Percentiles rank a stretch among this genome's conserved stretches.
Evolutionary conservation across 92 coral and sea anemone genomes (phyloP).

Genomic region (Palythoa grandis): DNA sequence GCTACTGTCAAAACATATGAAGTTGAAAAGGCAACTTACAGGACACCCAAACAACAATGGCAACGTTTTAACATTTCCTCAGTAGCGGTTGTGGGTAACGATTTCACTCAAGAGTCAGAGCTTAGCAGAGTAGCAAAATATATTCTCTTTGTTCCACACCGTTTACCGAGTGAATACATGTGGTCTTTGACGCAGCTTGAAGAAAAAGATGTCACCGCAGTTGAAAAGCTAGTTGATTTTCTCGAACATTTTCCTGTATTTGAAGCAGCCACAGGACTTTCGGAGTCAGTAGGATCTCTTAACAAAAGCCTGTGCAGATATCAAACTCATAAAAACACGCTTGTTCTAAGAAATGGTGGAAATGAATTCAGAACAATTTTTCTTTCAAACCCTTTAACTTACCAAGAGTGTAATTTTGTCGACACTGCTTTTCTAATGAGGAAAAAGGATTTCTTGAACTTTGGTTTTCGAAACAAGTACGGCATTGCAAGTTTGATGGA

Average conservation of each 20-base stretch:
- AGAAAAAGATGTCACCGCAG: neutral
- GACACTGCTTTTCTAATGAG: constrained; percentile 40
- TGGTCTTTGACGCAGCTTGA: neutral
- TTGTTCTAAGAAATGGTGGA: constrained; percentile 22
- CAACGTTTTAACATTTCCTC: constrained; percentile 2
- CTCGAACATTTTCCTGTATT: constrained; percentile 12
- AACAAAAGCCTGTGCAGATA: constrained; percentile 26
- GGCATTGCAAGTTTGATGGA: constrained; percentile 4
- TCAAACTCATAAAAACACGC: constrained; percentile 12
- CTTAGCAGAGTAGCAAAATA: neutral
- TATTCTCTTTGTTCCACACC: constrained; percentile 24
- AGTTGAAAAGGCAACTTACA: neutral
- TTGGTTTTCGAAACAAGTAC: constrained; percentile 17
- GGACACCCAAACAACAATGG: neutral
- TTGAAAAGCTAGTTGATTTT: constrained; percentile 8
- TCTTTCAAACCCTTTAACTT: neutral
- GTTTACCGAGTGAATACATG: neutral
- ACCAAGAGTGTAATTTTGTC: constrained; percentile 32
- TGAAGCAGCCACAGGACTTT: constrained; percentile 40
- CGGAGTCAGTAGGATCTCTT: neutral
- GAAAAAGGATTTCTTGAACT: neutral
- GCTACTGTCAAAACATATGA: neutral
- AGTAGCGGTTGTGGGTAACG: constrained; percentile 33
- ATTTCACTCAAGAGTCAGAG: constrained; percentile 14
- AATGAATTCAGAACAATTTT: neutral